Conservation (phyloP, 2,888 invertebrate species). For the Caenorhabditis drosophilae region DNA sequence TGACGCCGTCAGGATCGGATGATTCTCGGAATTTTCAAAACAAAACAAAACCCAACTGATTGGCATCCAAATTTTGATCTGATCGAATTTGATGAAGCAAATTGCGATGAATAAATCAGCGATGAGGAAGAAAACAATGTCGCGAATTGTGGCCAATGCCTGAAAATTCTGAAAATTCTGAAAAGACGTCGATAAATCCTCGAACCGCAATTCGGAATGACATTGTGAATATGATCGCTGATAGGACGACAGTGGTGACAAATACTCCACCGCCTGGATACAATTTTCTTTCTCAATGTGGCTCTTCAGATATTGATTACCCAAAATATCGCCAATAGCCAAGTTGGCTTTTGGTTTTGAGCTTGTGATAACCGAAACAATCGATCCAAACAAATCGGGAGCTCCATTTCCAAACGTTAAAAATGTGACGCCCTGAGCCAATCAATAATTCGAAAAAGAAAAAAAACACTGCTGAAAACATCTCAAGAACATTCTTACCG, state of each 20-base stretch:
- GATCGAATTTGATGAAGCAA: conserved; percentile 71
- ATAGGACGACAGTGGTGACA: conserved; percentile 75
- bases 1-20: no score
- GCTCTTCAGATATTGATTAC: no score
- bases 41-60: no score
- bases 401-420: conserved; percentile 79
- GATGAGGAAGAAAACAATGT: conserved; percentile 73
- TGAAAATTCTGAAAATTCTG: no score
- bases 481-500: no score
- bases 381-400: conserved; percentile 77
- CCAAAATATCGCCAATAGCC: conserved; percentile 70
- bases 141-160: conserved; percentile 71
- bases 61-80: conserved; percentile 71
- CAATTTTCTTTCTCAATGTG: no score
- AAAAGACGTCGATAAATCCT: no score
- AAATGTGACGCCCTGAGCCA: conserved; percentile 75
- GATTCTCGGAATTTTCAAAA: no score
- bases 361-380: conserved; percentile 72
- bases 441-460: neutral
- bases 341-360: conserved; percentile 70
- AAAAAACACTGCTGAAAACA: no score
- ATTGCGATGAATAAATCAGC: conserved; percentile 73
- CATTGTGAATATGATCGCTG: conserved; percentile 73
- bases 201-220: conserved; percentile 71
- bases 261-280: conserved; percentile 75